Base-by-base conservation (phyloP, 2,888 invertebrate genomes). In the Hartigia nigra region DNA sequence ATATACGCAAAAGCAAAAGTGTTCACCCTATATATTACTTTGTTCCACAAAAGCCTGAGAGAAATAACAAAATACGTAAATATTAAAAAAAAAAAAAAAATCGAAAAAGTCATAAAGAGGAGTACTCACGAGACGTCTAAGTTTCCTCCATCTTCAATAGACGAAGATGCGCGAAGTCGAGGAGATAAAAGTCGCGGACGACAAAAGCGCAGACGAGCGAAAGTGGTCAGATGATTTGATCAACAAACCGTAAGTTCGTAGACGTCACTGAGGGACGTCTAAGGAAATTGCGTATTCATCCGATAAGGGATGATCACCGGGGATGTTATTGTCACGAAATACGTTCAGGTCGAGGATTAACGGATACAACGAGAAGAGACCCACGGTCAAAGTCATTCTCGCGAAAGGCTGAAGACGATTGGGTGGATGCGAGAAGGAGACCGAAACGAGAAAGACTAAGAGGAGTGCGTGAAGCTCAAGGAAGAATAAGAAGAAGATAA, bases 201-300 rank as follows among this genome's bases (percentile, higher is more conserved):
- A 23, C 39, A 23, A 23, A 55, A 23, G n/a, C 39, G 39, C 9
- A 55, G 39, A n/a, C 39, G 23, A 23, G 23, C 23, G 39, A 55
- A 55, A 55, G 23, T 55, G 1, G 1, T 23, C 39, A 14, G 23
- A 55, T 14, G 39, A 55, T 9, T 55, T 23, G 55, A 23, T 23
- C 34, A 23, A 72, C n/a, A 72, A 72, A 31, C 31, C 72, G 72
- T 72, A 72, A 72, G n/a, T n/a, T n/a, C n/a, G n/a, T n/a, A n/a
- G n/a, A n/a, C n/a, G n/a, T n/a, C n/a, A n/a, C n/a, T n/a, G n/a
- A n/a, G n/a, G n/a, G n/a, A n/a, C 9, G 55, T 23, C 55, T 23
- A 0, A 55, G 55, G 23, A 9, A 9, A 23, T 9, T 55, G 23
- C 9, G 23, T 23, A 2, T 14, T 14, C 5, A 23, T 39, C 23